Base-by-base conservation (phyloP, 2,797 vertebrate genomes). In the Odontamblyopus rebecca region DNA sequence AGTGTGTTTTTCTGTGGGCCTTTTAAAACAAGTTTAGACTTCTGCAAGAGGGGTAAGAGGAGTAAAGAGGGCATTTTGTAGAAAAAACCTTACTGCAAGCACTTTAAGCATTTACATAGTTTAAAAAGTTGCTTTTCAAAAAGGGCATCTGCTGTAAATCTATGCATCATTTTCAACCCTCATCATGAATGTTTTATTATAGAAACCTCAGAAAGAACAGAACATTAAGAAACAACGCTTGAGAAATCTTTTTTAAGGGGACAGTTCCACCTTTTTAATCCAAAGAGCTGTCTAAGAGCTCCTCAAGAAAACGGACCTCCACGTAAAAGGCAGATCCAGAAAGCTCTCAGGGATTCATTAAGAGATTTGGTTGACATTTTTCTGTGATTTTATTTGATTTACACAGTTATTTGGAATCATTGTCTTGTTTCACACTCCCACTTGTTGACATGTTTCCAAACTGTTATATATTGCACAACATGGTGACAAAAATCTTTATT, bases 361-460 rank as follows among this genome's bases (percentile, higher is more conserved):
- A 38, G 67, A 74, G 12, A 53, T 80, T 78, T 83, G 19, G 48
- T n/a, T 29, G 18, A 50, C 67, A 67, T 70, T 65, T 65, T 65
- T 65, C 26, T 29, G 48, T 70, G 69, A 64, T n/a, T 59, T 57
- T 68, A 44, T 73, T 68, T 78, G 69, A 86, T 85, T 86, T 73
- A 72, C 27, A 26, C 30, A 26, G 15, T 66, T 32, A 70, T 79
- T 30, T 72, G 44, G 74, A 81, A 68, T 79, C 74, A 76, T 77
- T 78, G 69, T 89, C 78, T 84, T 82, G 76, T 80, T 84, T 89
- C 78, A 84, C 72, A 77, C 68, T 78, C 48, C 9, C 29, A n/a
- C 30, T 72, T 73, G 61, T 73, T 29, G 44, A 16, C 13, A 0
- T 18, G 16, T 23, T 48, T 65, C 63, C 63, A 64, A 23, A 44